A percentile compares a stretch with the other conserved stretches of the same genome.
These are phyloP conservation scores for Rhineura floridana DNA, from an alignment of 2,113 vertebrate genomes.

Conservation along the genomic window DNA sequence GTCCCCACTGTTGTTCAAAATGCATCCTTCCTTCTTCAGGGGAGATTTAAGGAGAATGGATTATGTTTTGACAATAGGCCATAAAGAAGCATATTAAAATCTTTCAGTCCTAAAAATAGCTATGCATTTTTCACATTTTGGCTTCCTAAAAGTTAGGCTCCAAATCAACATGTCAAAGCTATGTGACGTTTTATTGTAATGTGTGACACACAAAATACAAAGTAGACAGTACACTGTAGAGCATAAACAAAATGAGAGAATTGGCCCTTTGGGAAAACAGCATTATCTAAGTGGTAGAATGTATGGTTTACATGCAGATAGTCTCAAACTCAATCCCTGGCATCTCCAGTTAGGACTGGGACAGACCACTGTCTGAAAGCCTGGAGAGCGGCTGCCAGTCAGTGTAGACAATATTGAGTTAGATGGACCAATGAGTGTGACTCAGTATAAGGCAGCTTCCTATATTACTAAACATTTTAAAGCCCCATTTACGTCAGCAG, in stretches of 20 bases:
- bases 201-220: background rate
- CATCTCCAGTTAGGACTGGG: no score
- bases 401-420: no score
- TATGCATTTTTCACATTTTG: background rate
- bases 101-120: background rate
- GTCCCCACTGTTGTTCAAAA: background rate
- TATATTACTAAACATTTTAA: no score
- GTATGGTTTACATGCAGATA: no score
- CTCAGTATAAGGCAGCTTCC: no score
- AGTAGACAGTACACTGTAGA: background rate
- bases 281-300: no score
- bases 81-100: background rate
- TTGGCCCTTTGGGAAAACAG: no score
- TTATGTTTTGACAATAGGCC: background rate
- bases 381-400: no score
- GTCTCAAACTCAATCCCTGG: no score
- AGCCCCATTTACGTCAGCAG: no score
- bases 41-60: background rate
- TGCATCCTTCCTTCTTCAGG: background rate
- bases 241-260: background rate
- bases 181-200: background rate
- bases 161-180: background rate
- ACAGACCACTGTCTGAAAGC: no score
- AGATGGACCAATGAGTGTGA: no score
- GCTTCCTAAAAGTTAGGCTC: background rate